phyloP scores from a whole-genome alignment of 2,888 invertebrate genomes.

The Pandemis heparana region DNA sequence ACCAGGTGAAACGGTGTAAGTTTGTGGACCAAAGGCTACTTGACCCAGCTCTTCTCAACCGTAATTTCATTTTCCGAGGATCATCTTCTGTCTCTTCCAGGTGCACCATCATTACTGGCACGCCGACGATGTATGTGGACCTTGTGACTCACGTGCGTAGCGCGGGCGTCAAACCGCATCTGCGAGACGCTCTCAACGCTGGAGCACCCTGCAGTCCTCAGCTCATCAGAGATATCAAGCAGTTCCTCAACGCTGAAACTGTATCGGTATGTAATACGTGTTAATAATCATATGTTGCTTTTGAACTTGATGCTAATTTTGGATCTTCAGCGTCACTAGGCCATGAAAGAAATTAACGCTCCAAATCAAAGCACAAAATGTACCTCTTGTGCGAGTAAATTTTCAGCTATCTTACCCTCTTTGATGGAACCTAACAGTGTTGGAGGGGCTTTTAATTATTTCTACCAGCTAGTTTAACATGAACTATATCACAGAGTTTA shows the following conservation, averaged over 20 bases:
- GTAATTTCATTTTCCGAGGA: too few relatives aligned
- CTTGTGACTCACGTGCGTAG: slow-evolving; percentile 80
- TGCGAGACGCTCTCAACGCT: slow-evolving; percentile 87
- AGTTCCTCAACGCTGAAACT: slow-evolving; percentile 77
- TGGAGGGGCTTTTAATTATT: background rate
- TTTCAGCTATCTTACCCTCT: too few relatives aligned
- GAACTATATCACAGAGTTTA: slow-evolving; percentile 76
- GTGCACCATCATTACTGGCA: slow-evolving; percentile 91
- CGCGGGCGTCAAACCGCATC: slow-evolving; percentile 69
- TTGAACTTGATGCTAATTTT: background rate
- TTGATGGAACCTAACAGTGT: too few relatives aligned
- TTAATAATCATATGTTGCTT: background rate
- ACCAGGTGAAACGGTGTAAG: too few relatives aligned
- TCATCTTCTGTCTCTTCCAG: slow-evolving; percentile 65
- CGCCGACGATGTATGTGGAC: slow-evolving; percentile 96
- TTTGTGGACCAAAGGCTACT: too few relatives aligned
- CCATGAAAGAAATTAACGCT: too few relatives aligned
- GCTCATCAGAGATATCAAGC: slow-evolving; percentile 84
- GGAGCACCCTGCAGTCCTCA: slow-evolving; percentile 92
- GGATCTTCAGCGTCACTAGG: background rate
- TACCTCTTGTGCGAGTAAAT: too few relatives aligned
- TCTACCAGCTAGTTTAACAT: background rate
- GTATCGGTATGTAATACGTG: slow-evolving; percentile 75
- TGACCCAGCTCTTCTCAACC: too few relatives aligned
- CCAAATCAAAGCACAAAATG: too few relatives aligned